Conservation (phyloP, 2,888 invertebrate species). For the Punctoribates punctum region DNA sequence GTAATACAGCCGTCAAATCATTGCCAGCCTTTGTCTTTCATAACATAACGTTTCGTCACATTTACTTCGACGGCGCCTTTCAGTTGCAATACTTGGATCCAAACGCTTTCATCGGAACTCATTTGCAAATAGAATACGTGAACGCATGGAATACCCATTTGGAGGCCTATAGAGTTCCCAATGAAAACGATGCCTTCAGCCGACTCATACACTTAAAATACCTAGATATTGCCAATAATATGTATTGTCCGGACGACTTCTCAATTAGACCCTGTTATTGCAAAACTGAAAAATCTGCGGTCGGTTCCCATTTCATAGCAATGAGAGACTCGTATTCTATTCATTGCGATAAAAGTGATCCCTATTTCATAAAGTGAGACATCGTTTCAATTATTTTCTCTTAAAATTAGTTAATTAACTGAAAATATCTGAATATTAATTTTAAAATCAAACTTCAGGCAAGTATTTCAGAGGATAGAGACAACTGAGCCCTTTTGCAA, state of each 20-base stretch:
- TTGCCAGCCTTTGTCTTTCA: constrained; percentile 23
- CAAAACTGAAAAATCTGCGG: neutral
- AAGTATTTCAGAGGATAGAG: constrained; percentile 13
- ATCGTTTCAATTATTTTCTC: neutral
- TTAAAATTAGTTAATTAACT: neutral
- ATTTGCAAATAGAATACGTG: constrained; percentile 29
- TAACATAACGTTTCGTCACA: constrained; percentile 11
- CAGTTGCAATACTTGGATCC: constrained; percentile 22
- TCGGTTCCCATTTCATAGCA: neutral
- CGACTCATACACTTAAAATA: constrained; percentile 10
- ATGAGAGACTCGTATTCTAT: constrained; percentile 26
- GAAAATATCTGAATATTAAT: too few relatives aligned
- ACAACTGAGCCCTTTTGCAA: neutral
- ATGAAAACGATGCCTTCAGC: constrained; percentile 34
- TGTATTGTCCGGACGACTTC: constrained; percentile 6
- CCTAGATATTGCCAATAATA: constrained; percentile 1
- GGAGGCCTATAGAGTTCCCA: constrained; percentile 6
- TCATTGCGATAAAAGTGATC: constrained; percentile 9
- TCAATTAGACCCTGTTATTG: constrained; percentile 18
- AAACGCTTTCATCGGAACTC: constrained; percentile 20
- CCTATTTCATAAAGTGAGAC: constrained; percentile 24
- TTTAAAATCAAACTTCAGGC: neutral
- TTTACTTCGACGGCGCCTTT: constrained; percentile 24
- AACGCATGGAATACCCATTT: constrained; percentile 28
- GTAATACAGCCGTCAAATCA: neutral